phyloP scores from a whole-genome alignment of 2,888 invertebrate genomes.

The Lepidocyrtoides sp. region DNA sequence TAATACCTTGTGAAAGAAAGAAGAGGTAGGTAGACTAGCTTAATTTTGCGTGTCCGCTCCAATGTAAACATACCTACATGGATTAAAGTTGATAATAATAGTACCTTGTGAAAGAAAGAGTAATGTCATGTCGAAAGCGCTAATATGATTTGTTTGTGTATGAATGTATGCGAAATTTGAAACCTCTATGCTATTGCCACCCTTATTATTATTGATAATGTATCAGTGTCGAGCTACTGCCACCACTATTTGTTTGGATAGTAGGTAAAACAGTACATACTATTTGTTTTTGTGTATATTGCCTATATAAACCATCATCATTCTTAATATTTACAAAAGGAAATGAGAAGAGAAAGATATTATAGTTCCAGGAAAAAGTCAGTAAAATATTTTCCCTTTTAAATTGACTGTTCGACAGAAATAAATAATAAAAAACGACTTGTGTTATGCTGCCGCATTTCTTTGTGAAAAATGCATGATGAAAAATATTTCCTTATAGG shows the following conservation, averaged over 20 bases:
- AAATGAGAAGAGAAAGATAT: constrained; percentile 37
- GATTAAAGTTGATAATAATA: too few species aligned
- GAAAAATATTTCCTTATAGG: not conserved
- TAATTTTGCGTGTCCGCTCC: too few species aligned
- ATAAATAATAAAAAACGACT: constrained; percentile 34
- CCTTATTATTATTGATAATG: not conserved
- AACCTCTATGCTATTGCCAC: not conserved
- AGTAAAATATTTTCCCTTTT: constrained; percentile 40
- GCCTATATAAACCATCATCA: not conserved
- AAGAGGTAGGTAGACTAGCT: too few species aligned
- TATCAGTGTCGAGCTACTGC: not conserved
- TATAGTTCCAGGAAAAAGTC: constrained; percentile 13
- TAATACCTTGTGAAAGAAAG: too few species aligned
- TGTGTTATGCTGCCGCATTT: not conserved
- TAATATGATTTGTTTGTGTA: not conserved
- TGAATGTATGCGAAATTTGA: not conserved
- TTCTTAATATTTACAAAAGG: not conserved
- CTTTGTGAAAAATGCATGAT: not conserved
- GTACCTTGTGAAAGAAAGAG: constrained; percentile 4
- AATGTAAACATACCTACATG: too few species aligned
- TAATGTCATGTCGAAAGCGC: not conserved
- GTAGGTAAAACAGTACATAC: not conserved
- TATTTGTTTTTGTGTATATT: not conserved
- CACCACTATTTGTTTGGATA: too few species aligned
- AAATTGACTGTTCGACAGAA: constrained; percentile 50